Conservation (phyloP, 2,113 vertebrate genomes). For the Tretioscincus oriximinensis region DNA sequence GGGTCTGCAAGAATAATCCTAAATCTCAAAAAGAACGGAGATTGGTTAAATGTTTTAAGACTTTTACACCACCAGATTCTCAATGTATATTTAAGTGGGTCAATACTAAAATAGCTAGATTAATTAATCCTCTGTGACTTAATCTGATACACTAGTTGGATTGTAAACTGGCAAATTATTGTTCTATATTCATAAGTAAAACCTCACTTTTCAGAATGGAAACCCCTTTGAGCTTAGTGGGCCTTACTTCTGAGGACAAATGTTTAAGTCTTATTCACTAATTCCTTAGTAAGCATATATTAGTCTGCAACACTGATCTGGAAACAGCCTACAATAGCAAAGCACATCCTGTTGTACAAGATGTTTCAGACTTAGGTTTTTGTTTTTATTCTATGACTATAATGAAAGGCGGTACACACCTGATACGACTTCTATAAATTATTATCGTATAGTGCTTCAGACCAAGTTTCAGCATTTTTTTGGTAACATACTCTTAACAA, state of each 20-base stretch:
- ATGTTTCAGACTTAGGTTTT: neutral
- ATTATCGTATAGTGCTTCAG: neutral
- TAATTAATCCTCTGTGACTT: neutral
- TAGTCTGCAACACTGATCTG: neutral
- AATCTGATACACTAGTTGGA: neutral
- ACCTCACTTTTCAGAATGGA: no score
- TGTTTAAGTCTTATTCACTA: neutral
- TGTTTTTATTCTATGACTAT: neutral
- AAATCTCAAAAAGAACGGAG: neutral
- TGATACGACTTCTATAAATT: neutral
- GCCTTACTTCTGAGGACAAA: no score
- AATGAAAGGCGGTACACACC: neutral
- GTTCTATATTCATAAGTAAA: neutral
- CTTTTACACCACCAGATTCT: neutral
- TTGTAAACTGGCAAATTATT: neutral
- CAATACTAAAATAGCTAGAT: neutral
- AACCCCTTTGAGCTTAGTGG: neutral
- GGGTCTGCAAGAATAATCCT: no score
- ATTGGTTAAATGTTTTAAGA: neutral
- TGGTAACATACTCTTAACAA: neutral
- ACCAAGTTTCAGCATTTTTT: neutral
- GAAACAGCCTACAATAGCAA: neutral
- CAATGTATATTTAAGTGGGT: neutral
- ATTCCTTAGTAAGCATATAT: neutral
- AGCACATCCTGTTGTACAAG: neutral